Conservation (phyloP, 2,113 vertebrate genomes). For the Syrrhaptes paradoxus region DNA sequence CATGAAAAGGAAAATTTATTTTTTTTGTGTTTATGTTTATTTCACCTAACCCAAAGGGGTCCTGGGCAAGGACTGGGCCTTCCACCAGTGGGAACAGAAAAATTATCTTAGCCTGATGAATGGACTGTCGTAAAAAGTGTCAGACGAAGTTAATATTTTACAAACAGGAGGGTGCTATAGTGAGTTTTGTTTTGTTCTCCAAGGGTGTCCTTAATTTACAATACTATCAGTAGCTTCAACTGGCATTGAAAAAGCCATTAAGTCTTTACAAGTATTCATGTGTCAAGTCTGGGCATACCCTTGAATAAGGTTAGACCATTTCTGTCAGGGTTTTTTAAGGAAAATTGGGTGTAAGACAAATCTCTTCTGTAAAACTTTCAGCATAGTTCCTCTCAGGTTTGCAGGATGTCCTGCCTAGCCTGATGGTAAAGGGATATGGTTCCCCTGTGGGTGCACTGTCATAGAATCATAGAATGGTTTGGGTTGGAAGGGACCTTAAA, state of each 20-base stretch:
- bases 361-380: neutral
- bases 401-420: neutral
- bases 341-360: neutral
- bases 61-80: neutral
- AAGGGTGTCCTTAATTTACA: neutral
- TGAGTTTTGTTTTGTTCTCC: neutral
- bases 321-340: neutral
- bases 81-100: neutral
- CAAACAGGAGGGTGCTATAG: neutral
- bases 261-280: neutral
- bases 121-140: neutral
- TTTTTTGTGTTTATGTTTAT: neutral
- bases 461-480: too few species aligned
- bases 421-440: accelerated
- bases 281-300: neutral
- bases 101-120: neutral
- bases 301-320: neutral
- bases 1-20: neutral
- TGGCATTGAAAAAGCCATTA: neutral
- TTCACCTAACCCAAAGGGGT: neutral
- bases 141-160: neutral
- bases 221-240: neutral
- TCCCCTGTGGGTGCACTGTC: neutral
- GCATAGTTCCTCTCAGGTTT: neutral
- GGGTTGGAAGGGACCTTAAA: too few species aligned